Base-by-base conservation (phyloP, 2,888 invertebrate genomes). In the Tachina grossa region DNA sequence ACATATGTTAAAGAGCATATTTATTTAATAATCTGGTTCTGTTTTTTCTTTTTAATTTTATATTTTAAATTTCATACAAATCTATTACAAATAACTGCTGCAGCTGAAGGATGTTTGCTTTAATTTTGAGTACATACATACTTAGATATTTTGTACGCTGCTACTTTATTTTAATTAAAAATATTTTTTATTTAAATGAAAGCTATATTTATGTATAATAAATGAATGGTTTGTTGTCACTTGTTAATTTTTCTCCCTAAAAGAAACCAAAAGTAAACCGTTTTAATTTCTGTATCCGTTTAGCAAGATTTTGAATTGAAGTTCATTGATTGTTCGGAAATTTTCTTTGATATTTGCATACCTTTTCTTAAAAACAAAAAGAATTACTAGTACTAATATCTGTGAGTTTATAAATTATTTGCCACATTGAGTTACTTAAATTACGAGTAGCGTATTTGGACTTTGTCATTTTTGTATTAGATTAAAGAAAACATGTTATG, bases 121-220 rank as follows among this genome's bases (percentile, higher is more conserved):
- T 68, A 66, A 47, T 71, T 71, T 71, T 71, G 45, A 59, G 11
- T 65, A 55, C 10, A 11, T 13, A 13, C 31, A 68, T 59, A 49
- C n/a, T 49, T 77, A n/a, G 47, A 69, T 72, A 59, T 69, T 76
- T 80, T 77, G 77, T 84, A 84, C 77, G 68, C 68, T 81, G 77
- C 77, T 84, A 81, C 61, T 77, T 72, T 51, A 59, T 41, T 51
- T 57, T 16, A 55, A 41, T 68, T 55, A 16, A 59, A 16, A 47
- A 55, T 66, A 2, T 39, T 77, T n/a, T 68, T 57, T 59, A 0
- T 72, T 69, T 31, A 47, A 85, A 65, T 79, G 71, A 82, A 85
- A 85, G 78, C 82, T 82, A 53, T 79, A 78, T 81, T 82, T 79
- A 51, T 74, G 53, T 51, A 51, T 14, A 51, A n/a, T 51, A 31